phyloP scores from a whole-genome alignment of 2,113 vertebrate genomes.

The Rhea pennata region DNA sequence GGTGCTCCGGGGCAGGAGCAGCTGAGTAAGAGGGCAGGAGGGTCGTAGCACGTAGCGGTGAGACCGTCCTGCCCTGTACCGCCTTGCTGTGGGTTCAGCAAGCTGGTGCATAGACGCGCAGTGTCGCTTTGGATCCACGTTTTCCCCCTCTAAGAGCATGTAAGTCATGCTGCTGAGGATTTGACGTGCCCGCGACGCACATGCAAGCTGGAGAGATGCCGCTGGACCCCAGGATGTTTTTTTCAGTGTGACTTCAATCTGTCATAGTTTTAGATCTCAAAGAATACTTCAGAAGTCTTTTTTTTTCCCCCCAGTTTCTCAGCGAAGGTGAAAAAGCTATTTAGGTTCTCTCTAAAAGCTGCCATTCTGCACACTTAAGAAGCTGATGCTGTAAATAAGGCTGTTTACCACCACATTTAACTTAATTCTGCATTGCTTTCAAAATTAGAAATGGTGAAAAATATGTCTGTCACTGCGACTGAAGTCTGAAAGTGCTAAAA shows the following conservation, averaged over 20 bases:
- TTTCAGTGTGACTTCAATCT: background rate
- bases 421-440: background rate
- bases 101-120: background rate
- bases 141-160: background rate
- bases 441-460: background rate
- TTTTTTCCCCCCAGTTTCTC: background rate
- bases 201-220: background rate
- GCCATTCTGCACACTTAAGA: background rate
- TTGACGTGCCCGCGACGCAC: background rate
- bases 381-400: background rate
- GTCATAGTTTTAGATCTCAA: background rate
- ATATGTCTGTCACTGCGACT: background rate
- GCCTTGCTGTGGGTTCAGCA: background rate
- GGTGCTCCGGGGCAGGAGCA: background rate
- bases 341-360: background rate
- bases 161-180: background rate
- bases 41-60: background rate
- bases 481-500: conserved; percentile 15
- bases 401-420: background rate
- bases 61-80: rapidly evolving
- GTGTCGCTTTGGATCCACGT: background rate
- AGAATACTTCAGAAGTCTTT: background rate
- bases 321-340: background rate
- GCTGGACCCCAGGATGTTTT: rapidly evolving
- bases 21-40: background rate